Conservation (phyloP, 2,113 vertebrate species). For the Arizona elegans region DNA sequence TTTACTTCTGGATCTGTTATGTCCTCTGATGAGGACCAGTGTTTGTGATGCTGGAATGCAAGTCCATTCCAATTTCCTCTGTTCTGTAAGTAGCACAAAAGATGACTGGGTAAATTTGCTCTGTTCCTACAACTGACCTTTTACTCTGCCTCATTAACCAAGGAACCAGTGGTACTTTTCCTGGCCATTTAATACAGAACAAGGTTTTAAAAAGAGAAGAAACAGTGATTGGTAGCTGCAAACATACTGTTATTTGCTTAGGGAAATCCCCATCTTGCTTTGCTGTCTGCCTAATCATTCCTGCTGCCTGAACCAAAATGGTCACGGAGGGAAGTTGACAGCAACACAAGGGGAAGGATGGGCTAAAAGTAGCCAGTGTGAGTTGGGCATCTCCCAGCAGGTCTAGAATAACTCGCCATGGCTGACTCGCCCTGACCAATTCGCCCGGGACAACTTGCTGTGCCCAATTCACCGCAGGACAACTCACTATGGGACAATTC, state of each 20-base stretch:
- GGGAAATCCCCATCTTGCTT: neutral
- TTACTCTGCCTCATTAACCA: neutral
- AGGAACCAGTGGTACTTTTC: neutral
- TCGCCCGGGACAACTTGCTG: neutral
- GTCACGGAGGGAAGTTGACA: neutral
- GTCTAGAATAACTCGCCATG: neutral
- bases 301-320: neutral
- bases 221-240: neutral
- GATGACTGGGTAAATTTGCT: neutral
- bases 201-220: neutral
- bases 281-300: neutral
- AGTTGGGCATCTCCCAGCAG: neutral
- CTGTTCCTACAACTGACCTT: neutral
- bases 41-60: neutral
- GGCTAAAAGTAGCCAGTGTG: neutral
- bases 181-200: neutral
- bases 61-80: neutral
- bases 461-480: neutral
- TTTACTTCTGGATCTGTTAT: neutral
- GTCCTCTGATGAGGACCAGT: neutral
- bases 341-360: neutral
- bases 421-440: neutral
- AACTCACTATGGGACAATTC: no score
- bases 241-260: neutral
- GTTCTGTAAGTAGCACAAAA: neutral